Conservation (phyloP, 2,888 invertebrate species). For the Drosophila mimetica region DNA sequence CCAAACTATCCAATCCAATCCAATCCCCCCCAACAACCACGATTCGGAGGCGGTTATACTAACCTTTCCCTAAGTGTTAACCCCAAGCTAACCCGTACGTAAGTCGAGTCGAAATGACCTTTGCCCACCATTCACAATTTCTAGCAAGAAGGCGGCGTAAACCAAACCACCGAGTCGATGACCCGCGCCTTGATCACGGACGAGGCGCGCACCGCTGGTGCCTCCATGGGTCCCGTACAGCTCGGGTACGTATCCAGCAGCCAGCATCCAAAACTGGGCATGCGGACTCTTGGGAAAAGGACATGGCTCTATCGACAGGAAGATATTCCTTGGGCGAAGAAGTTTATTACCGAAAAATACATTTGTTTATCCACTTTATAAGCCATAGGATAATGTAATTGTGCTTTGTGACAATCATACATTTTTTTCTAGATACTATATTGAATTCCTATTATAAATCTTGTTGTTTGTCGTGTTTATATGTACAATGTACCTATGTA, state of each 20-base stretch:
- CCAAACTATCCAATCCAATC: conserved; percentile 11
- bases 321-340: conserved; percentile 4
- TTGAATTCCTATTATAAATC: neutral
- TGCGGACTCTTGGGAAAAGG: conserved; percentile 8
- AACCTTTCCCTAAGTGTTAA: conserved; percentile 31
- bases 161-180: conserved; percentile 95
- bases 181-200: conserved; percentile 97
- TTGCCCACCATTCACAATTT: conserved; percentile 82
- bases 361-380: too few relatives aligned
- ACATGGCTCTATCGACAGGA: neutral
- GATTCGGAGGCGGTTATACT: conserved; percentile 40
- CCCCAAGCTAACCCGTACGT: conserved; percentile 61
- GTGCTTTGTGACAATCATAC: too few relatives aligned
- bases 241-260: conserved; percentile 91
- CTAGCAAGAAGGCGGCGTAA: conserved; percentile 87
- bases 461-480: too few relatives aligned
- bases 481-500: neutral
- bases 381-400: too few relatives aligned
- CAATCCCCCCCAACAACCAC: neutral
- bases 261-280: conserved; percentile 14
- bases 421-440: too few relatives aligned
- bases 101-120: conserved; percentile 36
- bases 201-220: conserved; percentile 92
- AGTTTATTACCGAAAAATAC: neutral
- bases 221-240: conserved; percentile 95